Evolutionary conservation across 2,797 vertebrate genomes (phyloP).

Genomic region (Moxostoma hubbsi): DNA sequence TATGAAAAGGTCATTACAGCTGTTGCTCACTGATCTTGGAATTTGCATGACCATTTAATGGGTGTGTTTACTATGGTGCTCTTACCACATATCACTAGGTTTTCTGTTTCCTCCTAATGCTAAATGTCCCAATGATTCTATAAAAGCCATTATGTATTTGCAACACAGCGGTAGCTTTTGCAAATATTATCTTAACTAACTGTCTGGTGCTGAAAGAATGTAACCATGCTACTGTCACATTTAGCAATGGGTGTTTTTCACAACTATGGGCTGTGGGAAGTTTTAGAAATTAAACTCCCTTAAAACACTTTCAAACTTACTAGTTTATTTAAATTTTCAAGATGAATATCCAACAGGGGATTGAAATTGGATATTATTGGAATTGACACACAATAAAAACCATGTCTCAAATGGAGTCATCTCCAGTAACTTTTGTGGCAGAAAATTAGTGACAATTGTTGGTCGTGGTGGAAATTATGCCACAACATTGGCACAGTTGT

Average conservation of each 20-base stretch:
- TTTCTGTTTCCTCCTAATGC: not conserved
- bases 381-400: no score
- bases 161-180: not conserved
- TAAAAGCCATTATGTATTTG: not conserved
- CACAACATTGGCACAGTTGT: no score
- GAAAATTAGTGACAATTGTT: no score
- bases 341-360: no score
- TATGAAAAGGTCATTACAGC: slow-evolving; percentile 19
- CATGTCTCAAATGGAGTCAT: no score
- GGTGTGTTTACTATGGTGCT: not conserved
- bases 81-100: no score
- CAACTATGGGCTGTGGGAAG: not conserved
- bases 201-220: not conserved
- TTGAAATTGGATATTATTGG: no score
- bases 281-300: no score
- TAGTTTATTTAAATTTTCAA: no score
- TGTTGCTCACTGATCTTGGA: slow-evolving; percentile 15
- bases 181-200: not conserved
- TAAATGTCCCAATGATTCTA: not conserved
- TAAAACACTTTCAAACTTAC: no score
- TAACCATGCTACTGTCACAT: not conserved
- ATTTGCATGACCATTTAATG: slow-evolving; percentile 15
- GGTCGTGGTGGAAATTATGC: no score
- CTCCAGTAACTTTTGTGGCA: no score
- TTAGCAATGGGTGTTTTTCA: not conserved